Base-by-base conservation (phyloP, 2,797 vertebrate genomes). In the Bothrops alternatus region DNA sequence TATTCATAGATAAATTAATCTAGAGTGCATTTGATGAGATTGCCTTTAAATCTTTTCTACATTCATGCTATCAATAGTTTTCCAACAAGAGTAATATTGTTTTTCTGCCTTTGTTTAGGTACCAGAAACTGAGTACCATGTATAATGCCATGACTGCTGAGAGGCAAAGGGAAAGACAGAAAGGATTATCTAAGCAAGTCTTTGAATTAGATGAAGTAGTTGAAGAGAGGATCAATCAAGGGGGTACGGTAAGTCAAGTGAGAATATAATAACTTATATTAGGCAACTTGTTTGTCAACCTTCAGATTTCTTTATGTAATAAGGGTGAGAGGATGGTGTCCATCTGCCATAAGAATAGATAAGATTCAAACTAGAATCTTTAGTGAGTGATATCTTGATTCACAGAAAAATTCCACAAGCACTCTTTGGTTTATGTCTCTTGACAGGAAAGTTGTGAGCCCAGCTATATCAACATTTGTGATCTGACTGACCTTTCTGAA, bases 151-250 rank as follows among this genome's bases (percentile, higher is more conserved):
- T 98, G 87, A 98, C 97, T 92, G 93, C 98, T 0, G 98, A 99
- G 97, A 97, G 97, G 0, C 99, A 98, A 95, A 96, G 98, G 18
- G 98, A 99, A 92, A 97, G 98, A 37, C 99, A 98, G 97, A 98
- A 97, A 88, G 98, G 98, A 1, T 97, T 99, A 86, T 87, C 97
- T 93, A 98, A 98, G 96, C 99, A 99, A 96, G 98, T 98, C 92
- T 99, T 98, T 93, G 99, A 99, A 94, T 97, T 98, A 96, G 99
- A 99, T 1, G 97, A 97, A 90, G 96, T 95, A 7, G 97, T 95
- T 1, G 97, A 98, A 0, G 99, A 99, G 89, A 98, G 97, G 55
- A 89, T 92, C 0, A 73, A 93, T 78, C 98, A 98, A 1, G 98
- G 99, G 1, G 98, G 89, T 18, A 14, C 50, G 18, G 90, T 93